Base-by-base conservation (phyloP, 2,888 invertebrate species). In the Cosmorhoe ocellata region DNA sequence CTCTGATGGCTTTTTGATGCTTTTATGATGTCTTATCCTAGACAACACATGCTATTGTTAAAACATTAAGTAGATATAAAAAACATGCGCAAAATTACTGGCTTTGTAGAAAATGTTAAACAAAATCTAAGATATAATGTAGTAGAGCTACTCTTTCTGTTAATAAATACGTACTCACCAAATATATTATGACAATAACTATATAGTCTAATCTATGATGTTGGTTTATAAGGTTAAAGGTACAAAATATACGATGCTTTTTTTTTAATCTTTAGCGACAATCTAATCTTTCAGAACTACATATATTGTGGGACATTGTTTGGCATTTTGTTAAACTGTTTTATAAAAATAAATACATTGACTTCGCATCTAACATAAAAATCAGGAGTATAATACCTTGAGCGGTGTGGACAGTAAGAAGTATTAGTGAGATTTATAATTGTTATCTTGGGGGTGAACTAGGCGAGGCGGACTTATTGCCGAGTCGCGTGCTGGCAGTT, bases 1-100 rank as follows among this genome's bases (percentile, higher is more conserved):
- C 69, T 74, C 80, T 87, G 86, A 87, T 87, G 86, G 81, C 63
- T 86, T 87, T 84, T 86, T 87, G 86, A 87, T 87, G 87, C 72
- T 69, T 85, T 86, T 86, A 86, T 87, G 86, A 86, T 87, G 83
- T 81, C 76, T 69, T 77, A 81, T 76, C 77, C 79, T 72, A 69
- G 71, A 71, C 70, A 66, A 69, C 71, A 71, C 69, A 71, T 69
- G 71, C 69, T 74, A 75, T 78, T 79, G 67, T 69, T 36, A 62
- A 62, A 52, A 66, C 63, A 66, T 70, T 68, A 67, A 59, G 36
- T 22, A 24, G 18, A 26, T n/a, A n/a, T n/a, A n/a, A 41, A 41
- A 14, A 41, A 32, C 8, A 27, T 27, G 27, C 32, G n/a, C 27
- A 13, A 34, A 4, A 18, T 4, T 2, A 18, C 18, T 18, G 4